These are phyloP conservation scores for Myocastor coypus DNA, from an alignment of 2,113 vertebrate genomes.

Conservation along the genomic window DNA sequence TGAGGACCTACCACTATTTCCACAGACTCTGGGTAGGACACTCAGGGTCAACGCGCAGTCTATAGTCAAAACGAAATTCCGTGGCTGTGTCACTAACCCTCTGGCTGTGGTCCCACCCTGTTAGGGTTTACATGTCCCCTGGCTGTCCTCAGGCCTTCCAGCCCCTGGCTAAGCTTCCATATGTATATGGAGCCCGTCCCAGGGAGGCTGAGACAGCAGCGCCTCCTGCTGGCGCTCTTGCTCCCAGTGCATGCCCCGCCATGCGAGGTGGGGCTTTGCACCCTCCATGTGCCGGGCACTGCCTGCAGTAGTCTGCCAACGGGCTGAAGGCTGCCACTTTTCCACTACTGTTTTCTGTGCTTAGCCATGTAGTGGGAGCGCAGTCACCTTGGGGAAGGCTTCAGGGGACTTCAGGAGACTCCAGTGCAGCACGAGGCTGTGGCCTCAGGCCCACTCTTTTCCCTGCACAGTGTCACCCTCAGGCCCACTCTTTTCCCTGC, in stretches of 20 bases:
- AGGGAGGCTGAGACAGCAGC: not conserved
- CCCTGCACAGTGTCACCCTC: not conserved
- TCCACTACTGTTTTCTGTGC: not conserved
- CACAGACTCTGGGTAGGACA: slow-evolving; percentile 14
- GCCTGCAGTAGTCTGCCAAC: not conserved
- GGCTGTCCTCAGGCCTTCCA: not conserved
- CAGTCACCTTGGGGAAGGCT: not conserved
- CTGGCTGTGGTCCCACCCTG: not conserved
- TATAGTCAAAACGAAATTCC: slow-evolving; percentile 43
- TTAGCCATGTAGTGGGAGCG: not conserved
- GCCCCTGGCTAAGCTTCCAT: not conserved
- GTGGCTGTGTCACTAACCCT: slow-evolving; percentile 30
- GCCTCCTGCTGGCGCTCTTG: not conserved
- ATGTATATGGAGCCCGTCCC: not conserved
- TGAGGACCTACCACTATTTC: slow-evolving; percentile 56
- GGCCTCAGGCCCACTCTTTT: not conserved
- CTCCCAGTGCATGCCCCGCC: not conserved
- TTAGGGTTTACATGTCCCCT: slow-evolving; percentile 29
- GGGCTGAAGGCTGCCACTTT: slow-evolving; percentile 24
- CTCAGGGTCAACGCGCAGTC: slow-evolving; percentile 45
- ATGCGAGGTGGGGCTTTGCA: not conserved
- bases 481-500: not conserved
- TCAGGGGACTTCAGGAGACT: not conserved
- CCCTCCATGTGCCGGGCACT: not conserved
- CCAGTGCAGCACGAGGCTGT: not conserved